These are phyloP conservation scores for Nothocercus nigrocapillus DNA, from an alignment of 2,113 vertebrate genomes.

Conservation along the genomic window DNA sequence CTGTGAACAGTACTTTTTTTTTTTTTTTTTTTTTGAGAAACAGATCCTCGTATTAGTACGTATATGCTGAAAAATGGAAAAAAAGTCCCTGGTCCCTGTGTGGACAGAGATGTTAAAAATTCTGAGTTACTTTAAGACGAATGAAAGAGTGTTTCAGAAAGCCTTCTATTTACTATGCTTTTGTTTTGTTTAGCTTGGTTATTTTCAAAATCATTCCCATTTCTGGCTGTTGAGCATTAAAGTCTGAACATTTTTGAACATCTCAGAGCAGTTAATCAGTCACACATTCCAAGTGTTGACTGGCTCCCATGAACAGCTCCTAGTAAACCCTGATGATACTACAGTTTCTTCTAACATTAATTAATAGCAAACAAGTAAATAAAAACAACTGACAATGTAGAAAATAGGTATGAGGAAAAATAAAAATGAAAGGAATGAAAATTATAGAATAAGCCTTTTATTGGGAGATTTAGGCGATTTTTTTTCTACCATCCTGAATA, in stretches of 20 bases:
- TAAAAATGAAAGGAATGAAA: neutral
- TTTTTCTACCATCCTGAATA: neutral
- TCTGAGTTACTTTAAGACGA: neutral
- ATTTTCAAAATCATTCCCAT: neutral
- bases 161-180: neutral
- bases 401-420: neutral
- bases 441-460: neutral
- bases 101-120: neutral
- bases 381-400: neutral
- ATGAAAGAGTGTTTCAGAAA: neutral
- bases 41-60: neutral
- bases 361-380: neutral
- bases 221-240: neutral
- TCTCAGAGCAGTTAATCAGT: neutral
- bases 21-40: neutral
- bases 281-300: neutral
- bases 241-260: neutral
- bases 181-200: neutral
- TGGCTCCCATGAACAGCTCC: neutral
- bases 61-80: neutral
- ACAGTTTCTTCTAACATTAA: neutral
- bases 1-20: neutral
- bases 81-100: neutral
- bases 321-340: neutral
- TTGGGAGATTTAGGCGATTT: neutral